phyloP scores from a whole-genome alignment of 2,888 invertebrate genomes.

The Conistra vaccinii region DNA sequence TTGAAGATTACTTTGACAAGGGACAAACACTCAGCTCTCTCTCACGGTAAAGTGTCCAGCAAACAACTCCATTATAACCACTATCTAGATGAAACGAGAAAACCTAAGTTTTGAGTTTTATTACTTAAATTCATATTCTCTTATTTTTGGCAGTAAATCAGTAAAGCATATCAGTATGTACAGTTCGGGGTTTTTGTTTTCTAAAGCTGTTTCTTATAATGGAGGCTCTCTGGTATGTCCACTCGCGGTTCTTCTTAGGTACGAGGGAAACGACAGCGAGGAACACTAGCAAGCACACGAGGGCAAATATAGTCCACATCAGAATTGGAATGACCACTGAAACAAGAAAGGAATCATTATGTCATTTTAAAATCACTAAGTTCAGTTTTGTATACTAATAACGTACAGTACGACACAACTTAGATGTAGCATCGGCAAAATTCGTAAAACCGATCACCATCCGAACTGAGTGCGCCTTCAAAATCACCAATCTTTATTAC shows the following conservation, averaged over 20 bases:
- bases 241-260: conserved; percentile 77
- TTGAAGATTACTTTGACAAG: neutral
- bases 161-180: conserved; percentile 7
- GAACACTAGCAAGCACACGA: conserved; percentile 64
- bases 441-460: too few relatives aligned
- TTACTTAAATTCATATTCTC: neutral
- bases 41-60: neutral
- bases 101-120: conserved; percentile 3
- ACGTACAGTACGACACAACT: too few relatives aligned
- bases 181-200: conserved; percentile 49
- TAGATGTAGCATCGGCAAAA: too few relatives aligned
- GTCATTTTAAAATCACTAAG: neutral
- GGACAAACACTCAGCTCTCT: neutral
- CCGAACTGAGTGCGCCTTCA: too few relatives aligned
- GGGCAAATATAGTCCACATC: conserved; percentile 60
- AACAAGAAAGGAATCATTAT: too few relatives aligned
- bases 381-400: neutral
- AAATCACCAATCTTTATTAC: too few relatives aligned
- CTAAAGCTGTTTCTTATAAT: conserved; percentile 74
- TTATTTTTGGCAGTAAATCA: neutral
- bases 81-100: neutral
- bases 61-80: neutral
- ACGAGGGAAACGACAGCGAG: conserved; percentile 65
- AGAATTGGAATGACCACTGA: conserved; percentile 21
- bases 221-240: conserved; percentile 72